A percentile compares a stretch with the other conserved stretches of the same genome.
Conservation (phyloP, 2,113 vertebrate genomes). For the Channa maculata region DNA sequence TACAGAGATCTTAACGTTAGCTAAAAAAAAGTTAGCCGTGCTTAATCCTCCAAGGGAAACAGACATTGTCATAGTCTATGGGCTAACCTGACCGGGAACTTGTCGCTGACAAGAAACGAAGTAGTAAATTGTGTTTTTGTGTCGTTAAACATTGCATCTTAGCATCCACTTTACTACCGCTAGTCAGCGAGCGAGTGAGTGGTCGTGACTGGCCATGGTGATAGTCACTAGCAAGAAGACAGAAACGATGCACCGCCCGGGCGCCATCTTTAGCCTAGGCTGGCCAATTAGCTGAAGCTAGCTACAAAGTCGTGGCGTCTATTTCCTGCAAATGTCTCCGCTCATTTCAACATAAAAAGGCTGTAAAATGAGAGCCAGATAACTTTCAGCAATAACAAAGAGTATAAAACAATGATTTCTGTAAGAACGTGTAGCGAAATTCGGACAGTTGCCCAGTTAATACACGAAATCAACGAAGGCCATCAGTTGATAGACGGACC, state of each 20-base stretch:
- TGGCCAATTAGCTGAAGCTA: slow-evolving; percentile 34
- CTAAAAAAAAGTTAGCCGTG: too few species aligned
- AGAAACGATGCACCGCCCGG: slow-evolving; percentile 33
- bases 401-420: rapidly evolving
- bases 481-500: slow-evolving; percentile 69
- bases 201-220: slow-evolving; percentile 40
- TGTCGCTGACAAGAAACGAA: rapidly evolving
- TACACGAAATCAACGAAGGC: neutral
- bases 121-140: neutral
- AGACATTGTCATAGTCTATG: too few species aligned
- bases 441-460: rapidly evolving
- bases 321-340: slow-evolving; percentile 34
- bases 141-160: too few species aligned
- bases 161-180: rapidly evolving
- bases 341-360: neutral
- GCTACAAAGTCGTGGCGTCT: slow-evolving; percentile 13
- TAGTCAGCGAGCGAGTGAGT: neutral
- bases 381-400: rapidly evolving
- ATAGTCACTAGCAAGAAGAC: neutral
- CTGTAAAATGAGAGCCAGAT: rapidly evolving
- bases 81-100: too few species aligned
- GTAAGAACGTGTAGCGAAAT: too few species aligned
- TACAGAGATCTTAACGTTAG: too few species aligned
- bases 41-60: too few species aligned
- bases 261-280: slow-evolving; percentile 75